These are phyloP conservation scores for Silurus glanis DNA, from an alignment of 2,113 vertebrate species.

Conservation along the genomic window DNA sequence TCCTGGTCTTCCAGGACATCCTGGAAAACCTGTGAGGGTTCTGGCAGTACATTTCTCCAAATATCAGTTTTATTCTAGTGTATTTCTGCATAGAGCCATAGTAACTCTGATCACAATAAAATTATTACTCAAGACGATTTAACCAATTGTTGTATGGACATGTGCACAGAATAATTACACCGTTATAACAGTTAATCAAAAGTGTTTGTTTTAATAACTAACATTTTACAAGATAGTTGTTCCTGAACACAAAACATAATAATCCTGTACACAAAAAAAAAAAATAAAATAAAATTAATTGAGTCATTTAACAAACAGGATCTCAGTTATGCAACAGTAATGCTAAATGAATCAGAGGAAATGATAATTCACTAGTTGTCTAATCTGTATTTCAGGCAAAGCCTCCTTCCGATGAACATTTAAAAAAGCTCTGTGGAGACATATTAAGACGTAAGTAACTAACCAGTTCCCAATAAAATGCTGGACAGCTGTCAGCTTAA, in stretches of 20 bases:
- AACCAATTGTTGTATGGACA: background rate
- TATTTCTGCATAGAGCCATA: background rate
- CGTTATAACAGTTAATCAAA: background rate
- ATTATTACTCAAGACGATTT: background rate
- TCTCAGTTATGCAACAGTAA: background rate
- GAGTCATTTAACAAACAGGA: no score
- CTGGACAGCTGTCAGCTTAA: background rate
- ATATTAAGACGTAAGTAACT: conserved; percentile 70
- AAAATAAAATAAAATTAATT: background rate
- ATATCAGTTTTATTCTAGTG: background rate
- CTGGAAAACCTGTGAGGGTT: conserved; percentile 74
- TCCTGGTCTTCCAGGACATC: conserved; percentile 71
- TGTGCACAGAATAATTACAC: background rate
- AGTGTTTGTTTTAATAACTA: background rate
- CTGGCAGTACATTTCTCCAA: background rate
- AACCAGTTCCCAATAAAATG: background rate
- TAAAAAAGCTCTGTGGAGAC: conserved; percentile 70
- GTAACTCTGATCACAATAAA: background rate
- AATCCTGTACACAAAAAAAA: background rate
- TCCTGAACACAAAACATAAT: background rate
- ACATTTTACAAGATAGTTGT: background rate
- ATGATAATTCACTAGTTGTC: background rate
- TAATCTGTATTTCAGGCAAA: conserved; percentile 71
- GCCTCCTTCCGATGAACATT: conserved; percentile 72
- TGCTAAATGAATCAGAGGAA: background rate